These are phyloP conservation scores for Enteromius anoplus DNA, from an alignment of 2,797 vertebrate genomes.

Conservation along the genomic window DNA sequence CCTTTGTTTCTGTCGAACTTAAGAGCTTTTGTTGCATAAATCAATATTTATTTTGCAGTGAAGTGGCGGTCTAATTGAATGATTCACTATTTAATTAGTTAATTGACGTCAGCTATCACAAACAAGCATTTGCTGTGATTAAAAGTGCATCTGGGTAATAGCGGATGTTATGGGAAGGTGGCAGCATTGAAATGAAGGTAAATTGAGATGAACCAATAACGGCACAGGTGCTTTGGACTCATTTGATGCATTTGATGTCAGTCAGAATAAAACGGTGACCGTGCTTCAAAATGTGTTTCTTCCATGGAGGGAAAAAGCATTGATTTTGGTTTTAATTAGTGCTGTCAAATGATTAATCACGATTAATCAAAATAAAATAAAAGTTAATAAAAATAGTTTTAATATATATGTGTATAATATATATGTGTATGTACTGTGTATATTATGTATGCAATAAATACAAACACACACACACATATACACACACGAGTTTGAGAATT, in stretches of 20 bases:
- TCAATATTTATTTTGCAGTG: conserved; percentile 29
- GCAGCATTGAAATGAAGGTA: conserved; percentile 1
- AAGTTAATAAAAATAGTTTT: too few species aligned
- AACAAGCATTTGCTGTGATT: conserved; percentile 33
- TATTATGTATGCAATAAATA: too few species aligned
- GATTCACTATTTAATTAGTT: conserved; percentile 39
- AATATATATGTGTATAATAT: too few species aligned
- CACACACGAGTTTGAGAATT: background rate
- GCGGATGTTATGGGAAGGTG: background rate
- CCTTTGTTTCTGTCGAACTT: conserved; percentile 23
- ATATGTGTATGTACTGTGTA: too few species aligned
- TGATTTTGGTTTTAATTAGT: too few species aligned
- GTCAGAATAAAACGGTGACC: background rate
- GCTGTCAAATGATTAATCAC: too few species aligned
- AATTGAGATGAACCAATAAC: background rate
- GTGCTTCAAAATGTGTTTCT: background rate
- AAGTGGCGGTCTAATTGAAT: conserved; percentile 28
- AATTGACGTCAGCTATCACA: conserved; percentile 36
- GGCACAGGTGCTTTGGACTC: conserved; percentile 20
- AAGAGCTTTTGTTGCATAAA: conserved; percentile 35
- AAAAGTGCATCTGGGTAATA: conserved; percentile 48
- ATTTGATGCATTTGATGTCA: background rate
- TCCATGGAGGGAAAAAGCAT: too few species aligned
- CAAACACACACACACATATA: too few species aligned
- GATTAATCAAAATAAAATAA: too few species aligned